Conservation (phyloP, 2,797 vertebrate genomes). For the Poecilia gillii region DNA sequence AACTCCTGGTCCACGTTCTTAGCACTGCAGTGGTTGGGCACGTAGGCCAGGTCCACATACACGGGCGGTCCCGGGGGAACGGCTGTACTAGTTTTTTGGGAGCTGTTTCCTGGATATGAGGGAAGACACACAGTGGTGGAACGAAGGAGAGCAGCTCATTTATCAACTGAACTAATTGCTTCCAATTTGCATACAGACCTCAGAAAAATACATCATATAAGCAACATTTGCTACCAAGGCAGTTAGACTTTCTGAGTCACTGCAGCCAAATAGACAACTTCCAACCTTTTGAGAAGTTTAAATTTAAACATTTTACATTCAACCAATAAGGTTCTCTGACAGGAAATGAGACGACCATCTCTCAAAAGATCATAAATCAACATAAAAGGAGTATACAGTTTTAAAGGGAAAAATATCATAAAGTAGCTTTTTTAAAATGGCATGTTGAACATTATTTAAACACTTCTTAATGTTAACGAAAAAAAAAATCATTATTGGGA, state of each 20-base stretch:
- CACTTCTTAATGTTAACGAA: background rate
- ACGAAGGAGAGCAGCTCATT: background rate
- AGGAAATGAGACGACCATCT: background rate
- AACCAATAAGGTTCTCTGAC: background rate
- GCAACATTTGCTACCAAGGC: no score
- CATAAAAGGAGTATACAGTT: background rate
- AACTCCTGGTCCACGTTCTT: slow-evolving; percentile 99
- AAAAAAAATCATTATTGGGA: background rate
- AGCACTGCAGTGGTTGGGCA: slow-evolving; percentile 98
- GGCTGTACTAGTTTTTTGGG: slow-evolving; percentile 81
- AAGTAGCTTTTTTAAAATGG: background rate
- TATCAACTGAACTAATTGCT: slow-evolving; percentile 10
- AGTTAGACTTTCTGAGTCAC: background rate
- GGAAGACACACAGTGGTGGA: background rate
- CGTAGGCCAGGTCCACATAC: slow-evolving; percentile 97
- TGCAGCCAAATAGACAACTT: background rate
- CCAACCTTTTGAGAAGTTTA: background rate
- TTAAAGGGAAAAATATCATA: background rate
- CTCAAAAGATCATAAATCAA: background rate
- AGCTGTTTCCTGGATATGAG: slow-evolving; percentile 72
- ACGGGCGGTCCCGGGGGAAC: slow-evolving; percentile 85
- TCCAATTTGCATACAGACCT: background rate
- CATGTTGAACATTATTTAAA: background rate
- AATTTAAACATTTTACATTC: background rate
- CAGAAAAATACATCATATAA: background rate